Base-by-base conservation (phyloP, 2,888 invertebrate genomes). In the Agrochola litura region DNA sequence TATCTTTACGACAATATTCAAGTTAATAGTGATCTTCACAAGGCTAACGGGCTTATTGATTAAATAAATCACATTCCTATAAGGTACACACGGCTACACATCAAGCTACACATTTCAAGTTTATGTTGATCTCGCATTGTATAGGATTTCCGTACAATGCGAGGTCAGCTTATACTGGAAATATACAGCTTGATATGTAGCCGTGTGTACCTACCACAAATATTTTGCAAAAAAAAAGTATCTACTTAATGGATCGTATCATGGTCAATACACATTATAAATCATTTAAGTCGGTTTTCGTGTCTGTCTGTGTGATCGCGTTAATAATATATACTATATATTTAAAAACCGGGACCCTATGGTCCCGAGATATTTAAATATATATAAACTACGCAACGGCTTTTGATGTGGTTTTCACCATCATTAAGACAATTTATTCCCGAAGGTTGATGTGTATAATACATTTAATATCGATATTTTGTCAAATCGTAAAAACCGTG, bases 1-100 rank as follows among this genome's bases (percentile, higher is more conserved):
- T n/a, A 56, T 30, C 2, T 30, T 22, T 12, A 30, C 37, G 49
- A 49, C 14, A 49, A 4, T 14, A 70, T n/a, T 41, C 2, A 43
- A 30, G 30, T 37, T 30, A 2, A 12, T 46, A 58, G 43, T 58
- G 2, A 10, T 72, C n/a, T 58, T 43, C 8, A 52, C 81, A 80
- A 80, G 73, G 81, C 9, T n/a, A 80, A 64, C 49, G 19, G 14
- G 49, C n/a, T 43, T 49, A 43, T n/a, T 25, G 46, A 79, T 68
- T 30, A 64, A 64, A 64, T 64, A 63, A 63, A 69, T 77, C n/a
- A 37, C 43, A 79, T 61, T 49, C 10, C 0, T 61, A 54, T 46
- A 22, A 25, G 8, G 3, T 1, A n/a, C n/a, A n/a, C n/a, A n/a
- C n/a, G n/a, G n/a, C n/a, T n/a, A n/a, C n/a, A n/a, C n/a, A n/a